These are phyloP conservation scores for Lophotis ruficrista DNA, from an alignment of 2,113 vertebrate genomes.

Conservation along the genomic window DNA sequence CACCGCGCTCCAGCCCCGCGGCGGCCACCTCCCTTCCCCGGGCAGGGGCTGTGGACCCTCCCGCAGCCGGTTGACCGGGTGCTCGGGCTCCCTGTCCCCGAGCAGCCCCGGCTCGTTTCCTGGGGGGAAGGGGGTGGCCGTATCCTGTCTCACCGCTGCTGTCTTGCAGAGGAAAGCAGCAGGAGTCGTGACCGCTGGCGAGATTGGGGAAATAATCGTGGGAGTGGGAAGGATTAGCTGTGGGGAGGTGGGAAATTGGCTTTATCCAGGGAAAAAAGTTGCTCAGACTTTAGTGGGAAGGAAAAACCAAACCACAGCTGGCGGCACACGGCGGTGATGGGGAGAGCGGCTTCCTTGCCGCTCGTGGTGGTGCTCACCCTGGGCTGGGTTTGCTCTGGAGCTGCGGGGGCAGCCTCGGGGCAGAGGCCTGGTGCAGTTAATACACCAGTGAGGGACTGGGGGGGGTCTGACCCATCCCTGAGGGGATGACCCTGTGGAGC, in stretches of 20 bases:
- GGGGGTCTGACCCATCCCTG: neutral
- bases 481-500: too few species aligned
- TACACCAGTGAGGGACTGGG: too few species aligned
- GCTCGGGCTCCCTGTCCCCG: neutral
- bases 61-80: neutral
- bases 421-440: neutral
- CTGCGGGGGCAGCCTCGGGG: neutral
- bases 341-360: accelerated
- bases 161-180: neutral
- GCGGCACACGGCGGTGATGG: accelerated
- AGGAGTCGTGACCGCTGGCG: accelerated
- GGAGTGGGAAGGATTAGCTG: neutral
- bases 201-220: neutral
- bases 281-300: neutral
- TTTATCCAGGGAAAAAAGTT: neutral
- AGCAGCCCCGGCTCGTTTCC: accelerated
- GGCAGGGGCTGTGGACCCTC: neutral
- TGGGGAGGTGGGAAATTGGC: neutral
- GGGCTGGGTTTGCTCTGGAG: neutral
- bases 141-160: neutral
- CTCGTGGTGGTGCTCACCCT: too few species aligned
- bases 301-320: neutral
- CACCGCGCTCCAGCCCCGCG: accelerated
- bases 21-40: neutral
- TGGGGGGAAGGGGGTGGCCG: neutral